Evolutionary conservation across 2,113 vertebrate genomes (phyloP).

Genomic region (Ursus arctos): DNA sequence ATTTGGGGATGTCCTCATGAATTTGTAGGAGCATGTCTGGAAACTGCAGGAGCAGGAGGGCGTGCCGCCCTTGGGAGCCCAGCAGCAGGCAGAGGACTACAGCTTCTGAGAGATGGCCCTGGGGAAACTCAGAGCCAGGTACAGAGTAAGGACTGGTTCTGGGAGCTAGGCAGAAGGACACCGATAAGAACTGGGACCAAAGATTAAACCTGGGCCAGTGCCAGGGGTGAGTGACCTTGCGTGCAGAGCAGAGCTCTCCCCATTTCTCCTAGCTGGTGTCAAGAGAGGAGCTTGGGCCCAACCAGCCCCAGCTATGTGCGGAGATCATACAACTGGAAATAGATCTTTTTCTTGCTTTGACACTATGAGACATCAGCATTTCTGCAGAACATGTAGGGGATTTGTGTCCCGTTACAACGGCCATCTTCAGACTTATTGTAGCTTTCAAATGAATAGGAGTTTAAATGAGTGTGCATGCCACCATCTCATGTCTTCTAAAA

Average conservation of each 20-base stretch:
- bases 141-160: background rate
- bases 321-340: background rate
- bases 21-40: too few species aligned
- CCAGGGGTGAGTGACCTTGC: background rate
- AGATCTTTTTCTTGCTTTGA: background rate
- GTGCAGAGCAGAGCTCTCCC: background rate
- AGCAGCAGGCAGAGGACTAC: background rate
- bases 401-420: background rate
- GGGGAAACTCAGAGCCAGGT: background rate
- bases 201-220: background rate
- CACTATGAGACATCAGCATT: background rate
- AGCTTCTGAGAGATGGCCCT: background rate
- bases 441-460: background rate
- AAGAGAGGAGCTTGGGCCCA: background rate
- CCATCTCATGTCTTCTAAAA: too few species aligned
- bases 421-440: background rate
- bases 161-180: background rate
- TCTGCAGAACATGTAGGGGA: background rate
- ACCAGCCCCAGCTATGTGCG: background rate
- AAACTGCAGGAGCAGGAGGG: background rate
- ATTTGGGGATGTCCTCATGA: background rate
- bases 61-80: background rate
- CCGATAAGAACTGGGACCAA: background rate
- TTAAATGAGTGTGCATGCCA: too few species aligned
- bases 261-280: background rate